Conservation (phyloP, 2,113 vertebrate genomes). For the Bothrops jararaca region DNA sequence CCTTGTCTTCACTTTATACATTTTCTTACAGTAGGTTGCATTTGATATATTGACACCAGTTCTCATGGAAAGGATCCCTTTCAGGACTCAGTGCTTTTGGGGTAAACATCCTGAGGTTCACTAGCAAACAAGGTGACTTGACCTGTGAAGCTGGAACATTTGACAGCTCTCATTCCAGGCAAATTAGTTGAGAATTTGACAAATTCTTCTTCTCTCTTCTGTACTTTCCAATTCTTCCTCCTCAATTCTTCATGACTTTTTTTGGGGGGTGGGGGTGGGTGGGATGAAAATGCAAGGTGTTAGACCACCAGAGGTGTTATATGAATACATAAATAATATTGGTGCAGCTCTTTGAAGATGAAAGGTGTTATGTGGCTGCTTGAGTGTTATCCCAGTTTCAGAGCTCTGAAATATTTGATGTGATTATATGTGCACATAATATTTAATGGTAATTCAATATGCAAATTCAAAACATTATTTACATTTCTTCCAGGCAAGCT, state of each 20-base stretch:
- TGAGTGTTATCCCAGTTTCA: slow-evolving; percentile 55
- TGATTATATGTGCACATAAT: slow-evolving; percentile 63
- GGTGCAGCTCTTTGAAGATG: slow-evolving; percentile 61
- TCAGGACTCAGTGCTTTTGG: background rate
- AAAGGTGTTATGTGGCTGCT: slow-evolving; percentile 29
- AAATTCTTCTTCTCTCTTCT: background rate
- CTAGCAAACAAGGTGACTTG: background rate
- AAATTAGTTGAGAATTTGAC: background rate
- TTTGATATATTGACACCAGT: background rate
- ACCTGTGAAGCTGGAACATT: background rate
- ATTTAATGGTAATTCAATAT: slow-evolving; percentile 67
- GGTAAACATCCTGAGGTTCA: background rate
- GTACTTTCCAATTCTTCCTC: background rate
- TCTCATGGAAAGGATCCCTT: background rate
- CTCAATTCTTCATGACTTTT: background rate
- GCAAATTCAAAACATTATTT: slow-evolving; percentile 67
- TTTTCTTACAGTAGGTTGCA: background rate
- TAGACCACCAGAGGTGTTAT: slow-evolving; percentile 49
- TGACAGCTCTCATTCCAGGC: background rate
- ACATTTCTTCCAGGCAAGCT: slow-evolving; percentile 72
- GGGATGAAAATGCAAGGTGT: slow-evolving; percentile 12
- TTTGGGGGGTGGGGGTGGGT: background rate
- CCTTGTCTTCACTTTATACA: background rate
- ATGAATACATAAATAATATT: slow-evolving; percentile 47
- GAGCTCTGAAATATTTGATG: slow-evolving; percentile 67